Evolutionary conservation across 1,140 invertebrate species (phyloP), one percentile per base, ranked within the genome.

Genomic region (Papilio dardanus): DNA sequence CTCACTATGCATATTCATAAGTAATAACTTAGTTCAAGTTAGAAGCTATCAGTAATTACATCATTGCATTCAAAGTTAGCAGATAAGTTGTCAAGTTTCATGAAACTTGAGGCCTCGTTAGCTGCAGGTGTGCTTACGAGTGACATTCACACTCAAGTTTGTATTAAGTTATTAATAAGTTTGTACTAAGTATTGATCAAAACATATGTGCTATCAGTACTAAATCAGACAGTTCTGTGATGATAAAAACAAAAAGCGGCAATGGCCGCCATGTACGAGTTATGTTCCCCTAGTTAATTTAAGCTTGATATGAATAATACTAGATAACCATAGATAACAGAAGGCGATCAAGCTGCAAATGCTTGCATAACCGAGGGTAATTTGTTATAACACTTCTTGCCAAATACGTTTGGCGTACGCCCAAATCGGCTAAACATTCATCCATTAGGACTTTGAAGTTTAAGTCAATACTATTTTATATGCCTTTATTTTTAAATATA

Each of bases 401-500:
- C 54, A 28, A 28, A 62, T 62, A 62, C 24, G 24, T 62, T 62
- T 62, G 54, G 54, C 54, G 10, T 62, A 28, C 54, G 24, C 10
- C 54, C 54, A 62, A 62, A 62, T 62, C 54, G 54, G 21, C 54
- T 62, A 28, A 62, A 62, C 24, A 62, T 62, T 62, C 54, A 62
- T 28, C 24, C 54, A 62, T 62, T 28, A 62, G 12, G 24, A 3
- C 24, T 62, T 62, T 28, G 24, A 28, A 30, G 24, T 62, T 62
- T 62, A 62, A 62, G 24, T 62, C 24, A 28, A 62, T 30, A 14
- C 10, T 16, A 58, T 58, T 21, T 62, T 28, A 21, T 14, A 19
- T 46, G 16, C 16, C 19, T 19, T 46, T 16, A 46, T n/a, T 46
- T 46, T n/a, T 37, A 14, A 37, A 1, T 10, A 37, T 10, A 37